Evolutionary conservation across 2,888 invertebrate species (phyloP).

Genomic region (Meloe dianella): DNA sequence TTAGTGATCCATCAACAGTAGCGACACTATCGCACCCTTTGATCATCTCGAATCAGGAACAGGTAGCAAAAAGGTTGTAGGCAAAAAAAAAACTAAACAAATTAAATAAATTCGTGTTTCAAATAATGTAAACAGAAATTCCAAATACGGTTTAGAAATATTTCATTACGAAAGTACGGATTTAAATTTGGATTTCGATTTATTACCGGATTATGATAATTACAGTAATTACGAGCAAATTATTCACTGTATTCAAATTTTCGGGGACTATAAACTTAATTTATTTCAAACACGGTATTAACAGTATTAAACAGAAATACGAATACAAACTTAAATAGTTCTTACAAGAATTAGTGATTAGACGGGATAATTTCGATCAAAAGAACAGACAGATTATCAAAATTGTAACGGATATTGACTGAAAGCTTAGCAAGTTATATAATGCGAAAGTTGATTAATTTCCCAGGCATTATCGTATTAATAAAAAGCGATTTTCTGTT

Average conservation of each 20-base stretch:
- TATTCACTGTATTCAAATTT: conserved; percentile 41
- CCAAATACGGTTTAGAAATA: not conserved
- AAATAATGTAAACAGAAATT: conserved; percentile 1
- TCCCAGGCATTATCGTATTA: not conserved
- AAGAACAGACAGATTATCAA: not conserved
- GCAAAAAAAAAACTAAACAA: not conserved
- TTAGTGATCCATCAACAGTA: conserved; percentile 45
- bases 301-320: not conserved
- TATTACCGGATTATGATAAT: conserved; percentile 33
- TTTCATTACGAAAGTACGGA: conserved; percentile 6
- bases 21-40: conserved; percentile 47
- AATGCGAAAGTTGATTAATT: conserved; percentile 10
- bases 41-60: conserved; percentile 37
- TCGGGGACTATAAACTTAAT: conserved; percentile 2
- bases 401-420: not conserved
- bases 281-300: conserved; percentile 5
- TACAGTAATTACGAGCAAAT: conserved; percentile 34
- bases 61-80: conserved; percentile 23
- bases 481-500: conserved; percentile 9
- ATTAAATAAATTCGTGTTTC: conserved; percentile 1
- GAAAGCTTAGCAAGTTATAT: not conserved
- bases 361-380: not conserved
- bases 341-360: not conserved
- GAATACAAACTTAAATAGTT: not conserved
- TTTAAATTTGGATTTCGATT: conserved; percentile 19